Evolutionary conservation across 2,888 invertebrate species (phyloP).

Genomic region (Congeria kusceri): DNA sequence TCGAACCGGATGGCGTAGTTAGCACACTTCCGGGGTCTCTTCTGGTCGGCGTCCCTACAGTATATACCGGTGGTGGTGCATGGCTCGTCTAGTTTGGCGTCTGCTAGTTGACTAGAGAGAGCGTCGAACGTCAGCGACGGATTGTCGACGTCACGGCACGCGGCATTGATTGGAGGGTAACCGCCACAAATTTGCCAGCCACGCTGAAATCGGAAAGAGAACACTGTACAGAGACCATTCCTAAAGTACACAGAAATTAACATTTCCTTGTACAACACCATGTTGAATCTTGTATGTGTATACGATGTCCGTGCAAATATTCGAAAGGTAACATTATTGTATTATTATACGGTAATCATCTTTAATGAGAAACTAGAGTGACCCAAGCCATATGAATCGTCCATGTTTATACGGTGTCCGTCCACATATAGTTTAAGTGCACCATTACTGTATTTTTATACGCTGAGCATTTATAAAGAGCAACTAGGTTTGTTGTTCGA

Average conservation of each 20-base stretch:
- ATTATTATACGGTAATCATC: too few relatives aligned
- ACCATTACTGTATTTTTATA: too few relatives aligned
- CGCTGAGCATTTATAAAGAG: too few relatives aligned
- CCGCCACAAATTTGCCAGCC: slow-evolving; percentile 52
- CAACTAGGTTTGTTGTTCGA: too few relatives aligned
- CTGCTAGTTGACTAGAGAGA: slow-evolving; percentile 18
- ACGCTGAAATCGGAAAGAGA: slow-evolving; percentile 33
- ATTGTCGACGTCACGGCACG: slow-evolving; percentile 32
- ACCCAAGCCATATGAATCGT: too few relatives aligned
- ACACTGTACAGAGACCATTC: slow-evolving; percentile 22
- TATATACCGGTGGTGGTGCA: slow-evolving; percentile 47
- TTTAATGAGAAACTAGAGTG: too few relatives aligned
- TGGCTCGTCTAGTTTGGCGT: slow-evolving; percentile 25
- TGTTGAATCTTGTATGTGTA: too few relatives aligned
- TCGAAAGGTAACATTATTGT: too few relatives aligned
- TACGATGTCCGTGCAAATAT: too few relatives aligned
- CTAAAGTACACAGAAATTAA: slow-evolving; percentile 30
- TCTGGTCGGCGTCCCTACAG: slow-evolving; percentile 50
- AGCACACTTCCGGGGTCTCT: slow-evolving; percentile 22
- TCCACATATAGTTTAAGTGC: too few relatives aligned
- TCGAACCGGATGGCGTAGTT: slow-evolving; percentile 59
- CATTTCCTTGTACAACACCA: too few relatives aligned
- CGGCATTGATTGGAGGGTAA: slow-evolving; percentile 47
- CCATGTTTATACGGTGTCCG: too few relatives aligned
- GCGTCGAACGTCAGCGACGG: slow-evolving; percentile 41